These are phyloP conservation scores for Fundulus diaphanus DNA, from an alignment of 2,797 vertebrate species.

Conservation along the genomic window DNA sequence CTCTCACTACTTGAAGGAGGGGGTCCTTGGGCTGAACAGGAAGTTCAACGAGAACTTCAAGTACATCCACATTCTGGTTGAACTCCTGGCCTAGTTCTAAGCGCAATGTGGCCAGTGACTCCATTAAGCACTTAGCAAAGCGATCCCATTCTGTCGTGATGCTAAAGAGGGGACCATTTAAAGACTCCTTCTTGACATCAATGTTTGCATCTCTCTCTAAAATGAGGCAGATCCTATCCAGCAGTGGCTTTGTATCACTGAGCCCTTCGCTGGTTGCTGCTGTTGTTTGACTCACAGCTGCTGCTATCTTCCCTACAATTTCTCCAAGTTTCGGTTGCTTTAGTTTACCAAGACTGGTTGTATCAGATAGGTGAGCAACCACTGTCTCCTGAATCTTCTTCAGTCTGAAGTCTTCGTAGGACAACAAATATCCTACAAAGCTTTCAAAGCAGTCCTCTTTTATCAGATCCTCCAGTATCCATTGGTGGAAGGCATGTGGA, in stretches of 20 bases:
- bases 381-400: conserved; percentile 68
- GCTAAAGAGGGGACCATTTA: conserved; percentile 73
- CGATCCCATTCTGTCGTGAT: conserved; percentile 65
- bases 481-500: conserved; percentile 63
- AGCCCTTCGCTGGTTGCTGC: conserved; percentile 45
- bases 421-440: conserved; percentile 70
- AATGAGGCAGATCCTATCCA: conserved; percentile 70
- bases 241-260: conserved; percentile 64
- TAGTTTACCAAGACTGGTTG: conserved; percentile 46
- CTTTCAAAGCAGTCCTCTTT: conserved; percentile 72
- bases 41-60: conserved; percentile 60
- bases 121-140: conserved; percentile 70
- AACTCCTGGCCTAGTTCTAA: conserved; percentile 66
- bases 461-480: conserved; percentile 72
- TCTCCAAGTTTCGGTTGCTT: conserved; percentile 70
- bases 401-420: conserved; percentile 61
- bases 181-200: conserved; percentile 41
- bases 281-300: conserved; percentile 60
- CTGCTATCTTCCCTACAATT: conserved; percentile 67
- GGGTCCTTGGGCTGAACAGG: conserved; percentile 62
- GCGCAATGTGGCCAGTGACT: conserved; percentile 61
- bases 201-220: conserved; percentile 69
- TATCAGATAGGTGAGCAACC: conserved; percentile 57
- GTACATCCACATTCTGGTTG: conserved; percentile 39
- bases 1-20: conserved; percentile 68